Evolutionary conservation across 2,888 invertebrate genomes (phyloP).

Genomic region (Hermaeophaga mercurialis): DNA sequence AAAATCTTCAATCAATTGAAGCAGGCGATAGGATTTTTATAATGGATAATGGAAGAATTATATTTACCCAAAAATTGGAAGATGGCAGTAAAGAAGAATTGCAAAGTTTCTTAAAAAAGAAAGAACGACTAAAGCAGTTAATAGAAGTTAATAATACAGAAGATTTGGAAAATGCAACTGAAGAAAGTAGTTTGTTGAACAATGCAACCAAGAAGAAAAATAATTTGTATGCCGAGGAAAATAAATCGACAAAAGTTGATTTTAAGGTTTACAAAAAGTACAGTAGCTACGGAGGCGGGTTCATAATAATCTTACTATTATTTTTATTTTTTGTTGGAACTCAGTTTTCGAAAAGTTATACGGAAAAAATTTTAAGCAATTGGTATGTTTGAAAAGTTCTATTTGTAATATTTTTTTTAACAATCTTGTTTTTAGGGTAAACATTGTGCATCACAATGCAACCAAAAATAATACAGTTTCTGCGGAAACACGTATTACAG

Average conservation of each 20-base stretch:
- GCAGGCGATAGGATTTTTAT: slow-evolving; percentile 35
- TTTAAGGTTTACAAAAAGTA: slow-evolving; percentile 43
- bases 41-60: slow-evolving; percentile 34
- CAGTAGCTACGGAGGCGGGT: slow-evolving; percentile 43
- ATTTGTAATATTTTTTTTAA: slow-evolving; percentile 1
- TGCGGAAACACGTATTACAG: background rate
- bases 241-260: slow-evolving; percentile 41
- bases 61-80: slow-evolving; percentile 16
- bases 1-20: slow-evolving; percentile 34
- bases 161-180: background rate
- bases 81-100: slow-evolving; percentile 22
- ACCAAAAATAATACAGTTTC: background rate
- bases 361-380: slow-evolving; percentile 43
- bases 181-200: slow-evolving; percentile 19
- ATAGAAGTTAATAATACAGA: background rate
- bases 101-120: background rate
- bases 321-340: slow-evolving; percentile 39
- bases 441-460: slow-evolving; percentile 3
- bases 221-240: slow-evolving; percentile 41
- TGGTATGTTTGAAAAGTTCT: slow-evolving; percentile 38
- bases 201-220: slow-evolving; percentile 10
- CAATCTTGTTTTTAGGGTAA: slow-evolving; percentile 16
- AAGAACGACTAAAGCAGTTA: background rate
- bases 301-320: slow-evolving; percentile 38
- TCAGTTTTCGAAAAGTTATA: slow-evolving; percentile 40